Evolutionary conservation across 1,140 invertebrate species (phyloP).

Genomic region (Globodera ellingtonae): DNA sequence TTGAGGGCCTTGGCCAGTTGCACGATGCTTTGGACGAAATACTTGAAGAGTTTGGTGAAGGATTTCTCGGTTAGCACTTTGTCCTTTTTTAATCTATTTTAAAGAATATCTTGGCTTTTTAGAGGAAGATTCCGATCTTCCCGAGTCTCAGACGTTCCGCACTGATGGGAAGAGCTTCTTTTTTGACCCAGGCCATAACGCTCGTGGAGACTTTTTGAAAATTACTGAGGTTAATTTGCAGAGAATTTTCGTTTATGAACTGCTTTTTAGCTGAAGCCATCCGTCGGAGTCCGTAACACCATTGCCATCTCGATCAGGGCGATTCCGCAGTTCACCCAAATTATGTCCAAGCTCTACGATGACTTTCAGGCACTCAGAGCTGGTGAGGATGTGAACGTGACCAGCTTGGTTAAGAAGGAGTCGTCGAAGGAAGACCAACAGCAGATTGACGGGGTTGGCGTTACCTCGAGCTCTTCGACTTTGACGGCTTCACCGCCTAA

Average conservation of each 20-base stretch:
- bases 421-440: constrained; percentile 4
- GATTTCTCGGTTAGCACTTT: constrained; percentile 29
- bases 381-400: background rate
- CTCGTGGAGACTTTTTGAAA: constrained; percentile 49
- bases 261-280: constrained; percentile 35
- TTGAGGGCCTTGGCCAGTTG: constrained; percentile 39
- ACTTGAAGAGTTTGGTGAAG: constrained; percentile 44
- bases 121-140: constrained; percentile 34
- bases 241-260: background rate
- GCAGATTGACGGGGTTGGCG: constrained; percentile 5
- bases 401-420: constrained; percentile 10
- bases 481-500: too few species aligned
- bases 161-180: constrained; percentile 50
- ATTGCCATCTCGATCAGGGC: constrained; percentile 43
- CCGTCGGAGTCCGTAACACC: constrained; percentile 34
- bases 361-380: constrained; percentile 30
- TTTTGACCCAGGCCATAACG: constrained; percentile 46
- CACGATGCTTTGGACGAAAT: constrained; percentile 36
- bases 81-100: constrained; percentile 1
- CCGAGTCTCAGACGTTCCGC: constrained; percentile 35
- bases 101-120: constrained; percentile 4
- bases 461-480: background rate
- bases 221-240: constrained; percentile 41
- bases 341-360: constrained; percentile 38
- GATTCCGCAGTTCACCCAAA: constrained; percentile 48